phyloP scores from a whole-genome alignment of 2,113 vertebrate species.

The Thunnus thynnus region DNA sequence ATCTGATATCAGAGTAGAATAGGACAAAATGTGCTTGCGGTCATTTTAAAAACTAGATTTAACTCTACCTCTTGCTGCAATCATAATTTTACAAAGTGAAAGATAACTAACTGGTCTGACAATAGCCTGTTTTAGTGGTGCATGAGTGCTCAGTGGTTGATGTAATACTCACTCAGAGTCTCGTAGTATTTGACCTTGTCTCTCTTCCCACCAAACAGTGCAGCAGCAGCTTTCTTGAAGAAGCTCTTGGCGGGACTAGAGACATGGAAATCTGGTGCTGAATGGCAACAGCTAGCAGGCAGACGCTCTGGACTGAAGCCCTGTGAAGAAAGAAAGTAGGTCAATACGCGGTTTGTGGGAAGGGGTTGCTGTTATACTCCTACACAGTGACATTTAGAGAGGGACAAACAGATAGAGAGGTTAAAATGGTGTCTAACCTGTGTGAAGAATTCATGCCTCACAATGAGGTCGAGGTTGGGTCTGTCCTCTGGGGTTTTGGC shows the following conservation, averaged over 20 bases:
- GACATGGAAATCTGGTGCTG: constrained; percentile 95
- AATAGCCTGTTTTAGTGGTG: not conserved
- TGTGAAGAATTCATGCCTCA: constrained; percentile 94
- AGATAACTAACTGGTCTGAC: not conserved
- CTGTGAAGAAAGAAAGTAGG: constrained; percentile 79
- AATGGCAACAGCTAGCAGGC: constrained; percentile 94
- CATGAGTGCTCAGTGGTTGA: constrained; percentile 9
- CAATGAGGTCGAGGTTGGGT: constrained; percentile 93
- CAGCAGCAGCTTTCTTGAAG: constrained; percentile 98
- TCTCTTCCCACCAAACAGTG: constrained; percentile 96
- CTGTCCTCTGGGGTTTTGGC: constrained; percentile 94
- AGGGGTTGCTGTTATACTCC: constrained; percentile 31
- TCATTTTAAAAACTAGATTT: not conserved
- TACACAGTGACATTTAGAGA: constrained; percentile 38
- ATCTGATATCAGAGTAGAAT: not conserved
- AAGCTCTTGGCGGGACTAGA: constrained; percentile 98
- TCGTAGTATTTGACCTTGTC: constrained; percentile 98
- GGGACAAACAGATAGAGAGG: not conserved
- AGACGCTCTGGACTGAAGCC: constrained; percentile 97
- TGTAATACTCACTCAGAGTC: constrained; percentile 90
- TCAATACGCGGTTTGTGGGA: constrained; percentile 44
- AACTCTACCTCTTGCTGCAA: not conserved
- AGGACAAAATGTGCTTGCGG: not conserved
- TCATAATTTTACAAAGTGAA: constrained; percentile 1
- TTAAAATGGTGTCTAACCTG: constrained; percentile 86